Conservation (phyloP, 2,888 invertebrate species). For the Unio pictorum region DNA sequence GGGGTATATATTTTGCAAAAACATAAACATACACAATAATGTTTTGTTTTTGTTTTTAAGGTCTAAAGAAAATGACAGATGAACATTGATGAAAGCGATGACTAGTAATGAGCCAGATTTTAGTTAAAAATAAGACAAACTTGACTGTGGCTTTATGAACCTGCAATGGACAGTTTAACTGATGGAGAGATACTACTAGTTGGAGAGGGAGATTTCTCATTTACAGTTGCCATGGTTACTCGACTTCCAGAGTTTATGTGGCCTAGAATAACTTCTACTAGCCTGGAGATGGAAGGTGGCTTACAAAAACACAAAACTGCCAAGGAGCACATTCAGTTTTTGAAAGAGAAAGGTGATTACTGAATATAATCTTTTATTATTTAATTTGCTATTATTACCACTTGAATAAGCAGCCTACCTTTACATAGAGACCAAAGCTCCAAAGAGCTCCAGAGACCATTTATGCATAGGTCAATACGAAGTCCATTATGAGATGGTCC, state of each 20-base stretch:
- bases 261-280: constrained; percentile 66
- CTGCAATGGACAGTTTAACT: constrained; percentile 9
- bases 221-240: constrained; percentile 71
- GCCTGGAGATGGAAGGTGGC: constrained; percentile 67
- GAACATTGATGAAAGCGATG: too few relatives aligned
- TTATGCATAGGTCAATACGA: too few relatives aligned
- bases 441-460: too few relatives aligned
- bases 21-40: too few relatives aligned
- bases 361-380: not conserved
- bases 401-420: not conserved
- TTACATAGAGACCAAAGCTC: too few relatives aligned
- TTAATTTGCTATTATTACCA: not conserved
- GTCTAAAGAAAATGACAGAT: too few relatives aligned
- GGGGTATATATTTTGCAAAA: too few relatives aligned
- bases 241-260: constrained; percentile 7
- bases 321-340: constrained; percentile 41
- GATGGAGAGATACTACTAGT: constrained; percentile 69
- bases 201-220: constrained; percentile 77
- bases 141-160: too few relatives aligned
- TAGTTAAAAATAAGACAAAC: too few relatives aligned
- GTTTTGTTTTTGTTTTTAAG: too few relatives aligned
- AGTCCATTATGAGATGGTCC: too few relatives aligned
- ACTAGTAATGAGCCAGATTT: too few relatives aligned
- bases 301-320: constrained; percentile 60
- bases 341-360: constrained; percentile 47